Evolutionary conservation across 2,113 vertebrate genomes (phyloP).

Genomic region (Miniopterus natalensis): DNA sequence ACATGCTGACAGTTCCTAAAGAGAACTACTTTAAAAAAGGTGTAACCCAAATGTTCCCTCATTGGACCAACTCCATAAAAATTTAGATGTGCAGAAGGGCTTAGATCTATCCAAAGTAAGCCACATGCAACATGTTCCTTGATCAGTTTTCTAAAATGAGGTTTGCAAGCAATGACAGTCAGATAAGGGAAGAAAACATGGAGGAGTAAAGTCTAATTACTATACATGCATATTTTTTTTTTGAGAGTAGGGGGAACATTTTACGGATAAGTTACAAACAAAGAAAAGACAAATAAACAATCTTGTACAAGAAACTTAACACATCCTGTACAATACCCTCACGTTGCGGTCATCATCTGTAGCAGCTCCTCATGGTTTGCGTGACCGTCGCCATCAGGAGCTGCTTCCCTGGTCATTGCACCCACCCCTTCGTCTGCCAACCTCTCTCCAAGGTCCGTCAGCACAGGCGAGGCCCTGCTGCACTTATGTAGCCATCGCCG

Average conservation of each 20-base stretch:
- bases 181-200: slow-evolving; percentile 93
- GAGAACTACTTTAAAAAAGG: slow-evolving; percentile 89
- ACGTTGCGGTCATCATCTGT: slow-evolving; percentile 99
- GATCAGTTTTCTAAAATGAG: slow-evolving; percentile 90
- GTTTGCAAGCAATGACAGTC: slow-evolving; percentile 93
- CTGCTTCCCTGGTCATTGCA: background rate
- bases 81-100: slow-evolving; percentile 92
- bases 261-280: slow-evolving; percentile 97
- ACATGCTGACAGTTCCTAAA: too few relatives aligned
- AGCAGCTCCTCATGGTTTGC: slow-evolving; percentile 92
- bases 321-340: slow-evolving; percentile 97
- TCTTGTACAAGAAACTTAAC: slow-evolving; percentile 97
- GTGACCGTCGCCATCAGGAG: background rate
- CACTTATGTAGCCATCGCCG: too few relatives aligned
- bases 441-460: too few relatives aligned
- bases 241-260: slow-evolving; percentile 96
- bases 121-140: too few relatives aligned
- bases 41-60: slow-evolving; percentile 94
- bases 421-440: too few relatives aligned
- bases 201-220: slow-evolving; percentile 97
- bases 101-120: slow-evolving; percentile 90
- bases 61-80: slow-evolving; percentile 87
- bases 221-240: slow-evolving; percentile 97
- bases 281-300: slow-evolving; percentile 97
- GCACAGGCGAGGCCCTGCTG: too few relatives aligned